Evolutionary conservation across 2,797 vertebrate genomes (phyloP), one percentile per base, ranked within the genome.

Genomic region (Mastacembelus armatus): DNA sequence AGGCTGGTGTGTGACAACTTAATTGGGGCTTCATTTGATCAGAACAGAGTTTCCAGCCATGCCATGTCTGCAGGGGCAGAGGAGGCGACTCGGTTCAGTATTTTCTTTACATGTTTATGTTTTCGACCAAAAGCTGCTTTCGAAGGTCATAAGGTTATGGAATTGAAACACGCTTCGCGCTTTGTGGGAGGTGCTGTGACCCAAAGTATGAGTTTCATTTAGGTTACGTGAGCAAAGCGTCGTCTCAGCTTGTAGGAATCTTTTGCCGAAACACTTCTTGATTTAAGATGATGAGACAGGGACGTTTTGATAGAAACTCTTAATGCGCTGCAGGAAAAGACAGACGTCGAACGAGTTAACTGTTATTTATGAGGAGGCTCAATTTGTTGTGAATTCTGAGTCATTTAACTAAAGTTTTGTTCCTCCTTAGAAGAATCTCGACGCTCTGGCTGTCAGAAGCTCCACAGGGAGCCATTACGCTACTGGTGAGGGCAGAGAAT

Each of bases 1-100:
- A 74, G 57, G 79, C 80, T 32, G 8, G 54, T 73, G 63, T 61
- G 73, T 51, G 59, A 76, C 85, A 68, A 56, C 74, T 78, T 79
- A 71, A 84, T 83, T 66, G 74, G 52, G 29, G 58, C 59, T 49
- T 54, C 42, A 24, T 54, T 39, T 71, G 59, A 80, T 81, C 76
- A 35, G 50, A 45, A 12, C 26, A 51, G 11, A 49, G 54, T 72
- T 79, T 77, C 38, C 36, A 66, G 66, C 35, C 12, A 4, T 16
- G 65, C 22, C 35, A 22, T 16, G 55, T 64, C 66, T 35, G 51
- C 62, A 19, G 56, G 21, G n/a, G 50, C 16, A 4, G 57, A 26
- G 40, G 35, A 42, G 33, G 29, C 4, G 4, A 16, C 29, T n/a
- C 36, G 0, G 7, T 12, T 55, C 18, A 12, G 36, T 9, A 26